Conservation (phyloP, 1,140 invertebrate genomes). For the Armadillidium nasatum region DNA sequence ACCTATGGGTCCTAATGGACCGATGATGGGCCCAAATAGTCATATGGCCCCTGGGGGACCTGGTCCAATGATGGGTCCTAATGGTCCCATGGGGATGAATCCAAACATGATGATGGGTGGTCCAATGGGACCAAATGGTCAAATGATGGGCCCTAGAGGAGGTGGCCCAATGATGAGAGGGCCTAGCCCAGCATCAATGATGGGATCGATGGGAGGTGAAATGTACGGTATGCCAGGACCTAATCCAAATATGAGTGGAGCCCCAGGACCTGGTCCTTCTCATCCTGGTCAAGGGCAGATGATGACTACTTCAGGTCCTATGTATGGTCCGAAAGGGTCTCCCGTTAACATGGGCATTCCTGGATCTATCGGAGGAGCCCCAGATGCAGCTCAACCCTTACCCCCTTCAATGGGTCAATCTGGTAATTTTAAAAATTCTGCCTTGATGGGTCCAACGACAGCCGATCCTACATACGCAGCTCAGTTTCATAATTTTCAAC, state of each 20-base stretch:
- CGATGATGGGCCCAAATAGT: constrained; percentile 45
- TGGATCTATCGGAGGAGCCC: constrained; percentile 53
- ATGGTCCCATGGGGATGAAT: constrained; percentile 49
- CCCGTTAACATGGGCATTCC: constrained; percentile 47
- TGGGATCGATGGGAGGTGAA: constrained; percentile 49
- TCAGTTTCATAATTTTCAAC: constrained; percentile 92
- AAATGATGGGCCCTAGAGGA: constrained; percentile 47
- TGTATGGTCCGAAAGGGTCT: constrained; percentile 46
- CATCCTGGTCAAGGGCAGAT: constrained; percentile 45
- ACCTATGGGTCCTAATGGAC: constrained; percentile 44
- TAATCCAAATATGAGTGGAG: constrained; percentile 47
- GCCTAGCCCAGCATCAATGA: constrained; percentile 45
- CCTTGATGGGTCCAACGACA: constrained; percentile 71
- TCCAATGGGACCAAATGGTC: constrained; percentile 46
- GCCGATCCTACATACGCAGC: constrained; percentile 87
- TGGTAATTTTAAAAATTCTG: constrained; percentile 66
- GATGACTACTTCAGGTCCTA: constrained; percentile 50
- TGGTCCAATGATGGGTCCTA: constrained; percentile 49
- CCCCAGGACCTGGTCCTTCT: constrained; percentile 43
- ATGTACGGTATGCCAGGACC: constrained; percentile 44
- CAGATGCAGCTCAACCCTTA: constrained; percentile 61
- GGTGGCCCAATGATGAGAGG: constrained; percentile 46
- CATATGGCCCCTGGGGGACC: constrained; percentile 46
- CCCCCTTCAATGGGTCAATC: constrained; percentile 72
- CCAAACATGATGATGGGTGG: constrained; percentile 39